phyloP scores from a whole-genome alignment of 2,797 vertebrate species.

The Tarsius wallacei region DNA sequence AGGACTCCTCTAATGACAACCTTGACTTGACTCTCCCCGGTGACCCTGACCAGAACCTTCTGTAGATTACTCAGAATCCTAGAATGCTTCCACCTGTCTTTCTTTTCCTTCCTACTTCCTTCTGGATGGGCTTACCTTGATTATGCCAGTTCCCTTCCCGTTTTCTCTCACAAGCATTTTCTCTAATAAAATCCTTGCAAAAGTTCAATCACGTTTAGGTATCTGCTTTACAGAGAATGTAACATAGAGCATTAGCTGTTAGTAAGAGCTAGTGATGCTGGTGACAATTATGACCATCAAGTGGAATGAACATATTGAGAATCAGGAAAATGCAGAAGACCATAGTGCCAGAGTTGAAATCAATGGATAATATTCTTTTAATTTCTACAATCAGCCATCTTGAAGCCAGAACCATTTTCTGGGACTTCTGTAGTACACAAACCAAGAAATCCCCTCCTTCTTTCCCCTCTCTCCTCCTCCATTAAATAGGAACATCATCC shows the following conservation, averaged over 20 bases:
- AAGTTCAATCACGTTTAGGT: neutral
- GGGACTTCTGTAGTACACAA: neutral
- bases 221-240: neutral
- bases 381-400: neutral
- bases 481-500: neutral
- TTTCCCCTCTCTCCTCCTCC: neutral
- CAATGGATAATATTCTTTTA: neutral
- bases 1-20: neutral
- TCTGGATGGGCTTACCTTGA: neutral
- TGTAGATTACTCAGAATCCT: neutral
- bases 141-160: neutral
- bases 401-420: neutral
- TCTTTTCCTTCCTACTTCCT: neutral
- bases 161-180: constrained; percentile 21
- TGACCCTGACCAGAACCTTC: neutral
- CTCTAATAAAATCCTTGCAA: neutral
- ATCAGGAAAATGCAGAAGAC: neutral
- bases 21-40: neutral
- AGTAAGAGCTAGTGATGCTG: neutral
- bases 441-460: neutral
- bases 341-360: neutral
- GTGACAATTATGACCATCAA: neutral
- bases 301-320: neutral
- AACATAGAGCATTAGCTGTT: neutral
- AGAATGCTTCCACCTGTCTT: neutral